A percentile compares a stretch with the other conserved stretches of the same genome.
phyloP scores from a whole-genome alignment of 2,888 invertebrate genomes.

The Leptopilina syphax region DNA sequence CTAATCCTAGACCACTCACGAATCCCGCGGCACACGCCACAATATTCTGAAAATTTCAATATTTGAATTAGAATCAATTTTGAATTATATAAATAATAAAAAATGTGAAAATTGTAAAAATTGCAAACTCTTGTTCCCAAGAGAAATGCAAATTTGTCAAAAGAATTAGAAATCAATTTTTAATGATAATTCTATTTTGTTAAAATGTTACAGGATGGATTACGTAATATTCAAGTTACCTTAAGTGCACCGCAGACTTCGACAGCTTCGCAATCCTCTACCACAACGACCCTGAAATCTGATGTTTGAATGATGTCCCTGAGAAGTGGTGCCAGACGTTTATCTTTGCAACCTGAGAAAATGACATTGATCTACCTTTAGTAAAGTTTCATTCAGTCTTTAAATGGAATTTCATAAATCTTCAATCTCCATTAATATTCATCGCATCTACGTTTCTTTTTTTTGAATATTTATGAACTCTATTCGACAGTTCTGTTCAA shows the following conservation, averaged over 20 bases:
- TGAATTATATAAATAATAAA: not conserved
- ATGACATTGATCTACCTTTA: conserved; percentile 32
- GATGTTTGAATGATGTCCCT: conserved; percentile 82
- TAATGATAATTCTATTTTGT: not conserved
- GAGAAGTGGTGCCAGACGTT: conserved; percentile 78
- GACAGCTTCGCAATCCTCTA: conserved; percentile 82
- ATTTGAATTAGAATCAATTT: too few relatives aligned
- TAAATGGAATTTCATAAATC: conserved; percentile 34
- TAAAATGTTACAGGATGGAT: not conserved
- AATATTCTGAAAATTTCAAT: conserved; percentile 78
- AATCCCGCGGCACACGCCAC: conserved; percentile 85
- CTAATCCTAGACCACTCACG: conserved; percentile 82
- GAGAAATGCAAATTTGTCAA: not conserved
- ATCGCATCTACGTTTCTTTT: not conserved
- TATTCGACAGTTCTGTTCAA: not conserved
- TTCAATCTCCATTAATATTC: not conserved
- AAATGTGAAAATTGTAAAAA: not conserved
- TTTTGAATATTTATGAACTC: conserved; percentile 2
- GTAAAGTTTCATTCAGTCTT: conserved; percentile 19
- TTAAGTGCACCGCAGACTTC: conserved; percentile 85
- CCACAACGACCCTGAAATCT: conserved; percentile 83
- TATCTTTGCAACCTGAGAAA: conserved; percentile 75
- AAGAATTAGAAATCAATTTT: not conserved
- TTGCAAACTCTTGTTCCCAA: too few relatives aligned
- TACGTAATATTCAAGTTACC: conserved; percentile 55